Base-by-base conservation (phyloP, 2,888 invertebrate genomes). In the Empis stercorea region DNA sequence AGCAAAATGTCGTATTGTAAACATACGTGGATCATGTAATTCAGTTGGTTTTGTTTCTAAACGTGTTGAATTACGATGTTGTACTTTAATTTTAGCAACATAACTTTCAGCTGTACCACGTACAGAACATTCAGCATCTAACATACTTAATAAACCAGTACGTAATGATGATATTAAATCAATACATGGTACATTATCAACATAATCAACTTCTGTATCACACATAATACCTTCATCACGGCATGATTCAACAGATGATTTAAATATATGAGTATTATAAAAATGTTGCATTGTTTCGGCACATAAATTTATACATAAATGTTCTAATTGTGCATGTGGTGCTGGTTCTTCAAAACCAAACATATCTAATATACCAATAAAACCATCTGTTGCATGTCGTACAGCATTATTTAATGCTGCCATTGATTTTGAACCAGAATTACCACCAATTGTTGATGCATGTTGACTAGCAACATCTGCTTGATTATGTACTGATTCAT, bases 261-360 rank as follows among this genome's bases (percentile, higher is more conserved):
- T 93, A 72, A 95, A 94, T 57, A 94, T 91, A 70, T 94, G 93
- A 46, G 93, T 94, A 70, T 93, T 95, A 74, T 94, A 95, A 70
- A 93, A 94, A 70, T 94, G 94, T 68, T 95, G 94, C 89, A 95
- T 91, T 30, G 93, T 93, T 73, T 95, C 95, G 1, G 94, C 92
- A 70, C 93, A 93, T 51, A 95, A 73, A 72, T 95, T 95, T 59
- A 92, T 91, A 71, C 94, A 94, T 50, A 95, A 73, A 66, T 94
- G 94, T 68, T 95, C 94, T 57, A 95, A 73, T 56, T 88, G 87
- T 58, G 87, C 84, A 49, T 66, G 66, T 2, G 88, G 88, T 69
- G 86, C 84, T 30, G 87, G 87, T 65, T 91, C 89, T 72, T 94
- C 93, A 71, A 94, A 94, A 6, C 94, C 94, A 71, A 94, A 94